Conservation (phyloP, 2,888 invertebrate genomes). For the Tetramorium bicarinatum region DNA sequence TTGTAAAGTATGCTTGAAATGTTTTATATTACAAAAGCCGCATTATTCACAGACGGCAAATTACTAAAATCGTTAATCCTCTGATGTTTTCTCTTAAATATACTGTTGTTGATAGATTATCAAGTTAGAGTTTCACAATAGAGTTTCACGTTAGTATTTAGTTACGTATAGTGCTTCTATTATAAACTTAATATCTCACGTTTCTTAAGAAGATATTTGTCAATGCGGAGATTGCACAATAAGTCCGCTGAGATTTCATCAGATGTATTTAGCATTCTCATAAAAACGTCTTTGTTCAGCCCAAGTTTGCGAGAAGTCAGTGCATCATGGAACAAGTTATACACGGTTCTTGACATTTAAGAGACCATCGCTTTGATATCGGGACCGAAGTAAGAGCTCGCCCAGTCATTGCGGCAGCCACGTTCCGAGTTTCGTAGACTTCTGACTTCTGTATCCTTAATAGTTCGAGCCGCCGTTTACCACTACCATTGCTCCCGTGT, state of each 20-base stretch:
- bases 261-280: not conserved
- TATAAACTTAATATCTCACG: not conserved
- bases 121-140: no score
- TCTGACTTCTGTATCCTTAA: constrained; percentile 50
- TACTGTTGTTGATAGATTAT: not conserved
- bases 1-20: not conserved
- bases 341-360: constrained; percentile 34
- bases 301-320: constrained; percentile 1
- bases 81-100: not conserved
- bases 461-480: constrained; percentile 37
- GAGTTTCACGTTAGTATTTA: not conserved
- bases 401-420: not conserved
- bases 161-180: not conserved
- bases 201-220: not conserved
- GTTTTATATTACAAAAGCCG: constrained; percentile 2
- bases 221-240: not conserved
- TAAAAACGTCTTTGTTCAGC: constrained; percentile 9
- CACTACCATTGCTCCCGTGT: constrained; percentile 38
- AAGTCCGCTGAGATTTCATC: not conserved
- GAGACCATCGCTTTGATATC: constrained; percentile 40
- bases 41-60: not conserved
- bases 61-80: not conserved
- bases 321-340: constrained; percentile 39
- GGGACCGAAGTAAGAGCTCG: constrained; percentile 12
- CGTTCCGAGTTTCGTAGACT: constrained; percentile 22